These are phyloP conservation scores for Drosophila rellima DNA, from an alignment of 2,888 invertebrate genomes.

Conservation along the genomic window DNA sequence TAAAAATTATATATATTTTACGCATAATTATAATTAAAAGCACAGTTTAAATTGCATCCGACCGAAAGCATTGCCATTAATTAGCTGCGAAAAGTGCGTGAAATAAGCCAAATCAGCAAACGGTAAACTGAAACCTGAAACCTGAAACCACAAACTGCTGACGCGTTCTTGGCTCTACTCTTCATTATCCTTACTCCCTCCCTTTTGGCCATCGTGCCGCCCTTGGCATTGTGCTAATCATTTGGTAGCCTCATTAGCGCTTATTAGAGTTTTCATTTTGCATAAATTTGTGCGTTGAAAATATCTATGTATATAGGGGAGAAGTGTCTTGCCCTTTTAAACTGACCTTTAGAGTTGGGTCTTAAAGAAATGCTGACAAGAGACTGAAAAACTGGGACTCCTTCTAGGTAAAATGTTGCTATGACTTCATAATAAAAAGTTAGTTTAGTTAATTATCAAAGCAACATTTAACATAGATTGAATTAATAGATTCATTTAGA, in stretches of 20 bases:
- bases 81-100: constrained; percentile 33
- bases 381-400: not conserved
- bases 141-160: constrained; percentile 36
- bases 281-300: constrained; percentile 53
- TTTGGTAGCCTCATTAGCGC: constrained; percentile 68
- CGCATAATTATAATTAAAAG: constrained; percentile 55
- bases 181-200: not conserved
- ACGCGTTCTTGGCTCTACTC: not conserved
- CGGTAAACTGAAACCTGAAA: constrained; percentile 29
- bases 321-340: constrained; percentile 18
- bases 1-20: constrained; percentile 28
- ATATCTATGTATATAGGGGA: not conserved
- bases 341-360: constrained; percentile 31
- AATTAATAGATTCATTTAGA: too few relatives aligned
- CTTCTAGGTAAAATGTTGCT: not conserved
- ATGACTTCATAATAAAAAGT: not conserved
- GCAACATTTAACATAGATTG: too few relatives aligned
- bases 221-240: constrained; percentile 38
- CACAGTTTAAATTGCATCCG: constrained; percentile 9
- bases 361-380: constrained; percentile 11
- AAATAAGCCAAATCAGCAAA: constrained; percentile 69
- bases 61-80: constrained; percentile 26
- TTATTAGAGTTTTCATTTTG: constrained; percentile 59
- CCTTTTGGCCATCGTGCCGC: not conserved
- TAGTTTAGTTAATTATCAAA: constrained; percentile 2